These are phyloP conservation scores for Grammomys dolichurus DNA, from an alignment of 2,113 vertebrate genomes.

Conservation along the genomic window DNA sequence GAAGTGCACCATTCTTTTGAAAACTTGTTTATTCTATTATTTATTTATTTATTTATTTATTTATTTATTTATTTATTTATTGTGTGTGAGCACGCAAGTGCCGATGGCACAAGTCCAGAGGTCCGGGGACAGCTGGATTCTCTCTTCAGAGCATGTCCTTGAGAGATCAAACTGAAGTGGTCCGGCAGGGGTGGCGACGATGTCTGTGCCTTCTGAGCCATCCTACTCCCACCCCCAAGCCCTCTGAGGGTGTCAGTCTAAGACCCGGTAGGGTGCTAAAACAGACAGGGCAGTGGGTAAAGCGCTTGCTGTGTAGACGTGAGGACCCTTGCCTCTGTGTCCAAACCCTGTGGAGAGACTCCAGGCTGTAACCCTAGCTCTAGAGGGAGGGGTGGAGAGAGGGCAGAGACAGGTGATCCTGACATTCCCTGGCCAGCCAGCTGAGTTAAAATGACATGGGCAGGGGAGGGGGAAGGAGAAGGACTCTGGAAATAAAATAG, in stretches of 20 bases:
- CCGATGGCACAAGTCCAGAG: not conserved
- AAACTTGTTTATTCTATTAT: not conserved
- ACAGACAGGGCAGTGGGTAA: not conserved
- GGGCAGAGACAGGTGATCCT: not conserved
- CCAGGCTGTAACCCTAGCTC: not conserved
- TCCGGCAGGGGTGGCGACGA: not conserved
- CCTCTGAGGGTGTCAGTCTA: not conserved
- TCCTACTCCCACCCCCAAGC: no score
- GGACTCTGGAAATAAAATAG: not conserved
- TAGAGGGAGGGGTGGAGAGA: not conserved
- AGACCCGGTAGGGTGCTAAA: no score
- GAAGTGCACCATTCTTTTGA: not conserved
- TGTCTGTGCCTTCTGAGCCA: not conserved
- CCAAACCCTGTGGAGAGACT: not conserved
- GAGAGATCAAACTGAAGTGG: not conserved
- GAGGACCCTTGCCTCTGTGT: not conserved
- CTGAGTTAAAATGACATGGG: not conserved
- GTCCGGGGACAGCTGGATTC: not conserved
- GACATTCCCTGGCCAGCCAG: not conserved
- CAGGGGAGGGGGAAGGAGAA: not conserved
- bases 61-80: not conserved
- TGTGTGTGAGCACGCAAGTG: not conserved
- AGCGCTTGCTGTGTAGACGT: not conserved
- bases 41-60: no score
- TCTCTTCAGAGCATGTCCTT: not conserved